These are phyloP conservation scores for Diorhabda carinulata DNA, from an alignment of 1,140 invertebrate species.

Conservation along the genomic window DNA sequence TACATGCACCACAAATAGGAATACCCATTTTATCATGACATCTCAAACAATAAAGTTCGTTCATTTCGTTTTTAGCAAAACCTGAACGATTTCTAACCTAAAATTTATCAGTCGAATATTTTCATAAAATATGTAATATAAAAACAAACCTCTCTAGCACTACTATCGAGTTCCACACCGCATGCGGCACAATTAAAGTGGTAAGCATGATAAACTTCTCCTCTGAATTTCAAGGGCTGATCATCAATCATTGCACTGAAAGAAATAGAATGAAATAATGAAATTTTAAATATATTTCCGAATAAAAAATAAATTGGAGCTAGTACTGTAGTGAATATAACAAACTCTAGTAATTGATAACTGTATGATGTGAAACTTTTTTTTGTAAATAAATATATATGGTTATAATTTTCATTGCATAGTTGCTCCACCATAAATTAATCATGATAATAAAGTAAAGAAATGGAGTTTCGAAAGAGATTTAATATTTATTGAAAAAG, in stretches of 20 bases:
- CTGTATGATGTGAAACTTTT: no score
- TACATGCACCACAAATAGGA: constrained; percentile 95
- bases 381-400: no score
- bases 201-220: constrained; percentile 98
- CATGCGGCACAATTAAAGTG: constrained; percentile 97
- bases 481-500: no score
- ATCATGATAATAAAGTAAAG: no score
- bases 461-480: no score
- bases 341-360: no score
- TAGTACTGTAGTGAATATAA: no score
- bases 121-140: background rate
- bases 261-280: constrained; percentile 21
- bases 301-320: no score
- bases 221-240: constrained; percentile 90
- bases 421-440: no score
- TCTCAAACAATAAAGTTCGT: constrained; percentile 93
- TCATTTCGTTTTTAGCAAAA: constrained; percentile 88
- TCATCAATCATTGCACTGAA: constrained; percentile 91
- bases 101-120: background rate
- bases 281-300: no score
- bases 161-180: constrained; percentile 80
- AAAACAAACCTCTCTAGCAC: constrained; percentile 79
- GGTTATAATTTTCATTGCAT: no score
- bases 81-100: constrained; percentile 72
- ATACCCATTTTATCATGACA: constrained; percentile 99